Percentiles rank a stretch among this genome's conserved stretches.
Conservation (phyloP, 2,888 invertebrate genomes). For the Napeogenes inachia region DNA sequence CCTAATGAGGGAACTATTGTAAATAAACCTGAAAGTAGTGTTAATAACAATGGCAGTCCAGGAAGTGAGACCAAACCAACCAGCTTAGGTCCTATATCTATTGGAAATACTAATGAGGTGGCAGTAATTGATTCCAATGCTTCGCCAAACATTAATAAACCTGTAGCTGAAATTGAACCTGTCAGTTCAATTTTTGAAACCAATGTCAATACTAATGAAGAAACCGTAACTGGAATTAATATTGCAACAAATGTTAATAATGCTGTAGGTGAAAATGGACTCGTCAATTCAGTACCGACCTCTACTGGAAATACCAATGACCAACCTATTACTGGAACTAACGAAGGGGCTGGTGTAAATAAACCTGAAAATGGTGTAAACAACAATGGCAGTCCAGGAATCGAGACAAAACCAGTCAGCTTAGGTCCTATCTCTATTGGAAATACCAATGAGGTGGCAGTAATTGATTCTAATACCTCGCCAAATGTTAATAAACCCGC, state of each 20-base stretch:
- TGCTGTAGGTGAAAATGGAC: neutral
- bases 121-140: constrained; percentile 9
- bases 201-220: neutral
- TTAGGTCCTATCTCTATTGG: neutral
- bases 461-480: neutral
- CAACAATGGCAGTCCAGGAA: neutral
- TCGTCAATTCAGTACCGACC: neutral
- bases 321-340: too few species aligned
- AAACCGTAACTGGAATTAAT: neutral
- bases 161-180: neutral
- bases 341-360: neutral
- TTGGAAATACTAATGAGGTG: constrained; percentile 1
- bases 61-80: neutral
- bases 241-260: neutral
- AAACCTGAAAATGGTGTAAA: neutral
- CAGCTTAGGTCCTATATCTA: neutral
- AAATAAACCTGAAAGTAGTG: neutral
- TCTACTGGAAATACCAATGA: too few species aligned
- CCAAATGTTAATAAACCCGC: neutral
- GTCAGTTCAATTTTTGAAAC: neutral
- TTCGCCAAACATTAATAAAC: neutral
- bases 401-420: neutral
- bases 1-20: too few species aligned
- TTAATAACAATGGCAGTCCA: neutral
- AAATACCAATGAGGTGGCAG: constrained; percentile 4